Evolutionary conservation across 2,888 invertebrate species (phyloP).

Genomic region (Hetaerina titia): DNA sequence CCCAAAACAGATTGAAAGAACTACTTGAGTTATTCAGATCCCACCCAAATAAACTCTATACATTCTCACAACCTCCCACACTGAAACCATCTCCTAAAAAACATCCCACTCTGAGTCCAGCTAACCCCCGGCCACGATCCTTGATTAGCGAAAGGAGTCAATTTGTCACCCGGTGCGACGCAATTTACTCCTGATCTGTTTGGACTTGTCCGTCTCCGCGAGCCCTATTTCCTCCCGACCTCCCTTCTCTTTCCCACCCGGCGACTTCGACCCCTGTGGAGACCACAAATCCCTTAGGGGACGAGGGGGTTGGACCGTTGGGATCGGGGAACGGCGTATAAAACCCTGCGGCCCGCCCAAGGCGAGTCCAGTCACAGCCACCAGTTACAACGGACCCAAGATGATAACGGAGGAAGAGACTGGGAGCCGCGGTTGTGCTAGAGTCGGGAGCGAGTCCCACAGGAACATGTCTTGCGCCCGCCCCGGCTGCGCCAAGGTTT

Average conservation of each 20-base stretch:
- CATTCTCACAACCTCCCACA: not conserved
- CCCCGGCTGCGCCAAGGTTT: not conserved
- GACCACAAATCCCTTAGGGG: conserved; percentile 55
- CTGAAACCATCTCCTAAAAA: not conserved
- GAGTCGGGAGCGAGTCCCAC: not conserved
- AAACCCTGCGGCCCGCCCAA: not conserved
- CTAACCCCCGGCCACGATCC: not conserved
- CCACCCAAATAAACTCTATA: not conserved
- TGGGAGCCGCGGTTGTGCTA: not conserved
- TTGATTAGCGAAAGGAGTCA: conserved; percentile 66
- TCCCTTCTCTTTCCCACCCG: not conserved
- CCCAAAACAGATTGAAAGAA: too few relatives aligned
- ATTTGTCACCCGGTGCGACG: conserved; percentile 57
- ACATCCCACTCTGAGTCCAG: not conserved
- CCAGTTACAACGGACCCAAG: not conserved
- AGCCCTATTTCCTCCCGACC: not conserved
- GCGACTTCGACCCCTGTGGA: conserved; percentile 20
- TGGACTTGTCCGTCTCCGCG: conserved; percentile 21
- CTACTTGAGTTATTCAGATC: too few relatives aligned
- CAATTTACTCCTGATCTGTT: conserved; percentile 47
- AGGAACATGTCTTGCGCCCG: not conserved
- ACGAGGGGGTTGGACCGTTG: not conserved
- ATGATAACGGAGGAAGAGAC: not conserved
- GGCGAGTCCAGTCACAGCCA: conserved; percentile 21
- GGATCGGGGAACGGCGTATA: not conserved